Conservation (phyloP, 2,888 invertebrate genomes). For the Chironomus tentans region DNA sequence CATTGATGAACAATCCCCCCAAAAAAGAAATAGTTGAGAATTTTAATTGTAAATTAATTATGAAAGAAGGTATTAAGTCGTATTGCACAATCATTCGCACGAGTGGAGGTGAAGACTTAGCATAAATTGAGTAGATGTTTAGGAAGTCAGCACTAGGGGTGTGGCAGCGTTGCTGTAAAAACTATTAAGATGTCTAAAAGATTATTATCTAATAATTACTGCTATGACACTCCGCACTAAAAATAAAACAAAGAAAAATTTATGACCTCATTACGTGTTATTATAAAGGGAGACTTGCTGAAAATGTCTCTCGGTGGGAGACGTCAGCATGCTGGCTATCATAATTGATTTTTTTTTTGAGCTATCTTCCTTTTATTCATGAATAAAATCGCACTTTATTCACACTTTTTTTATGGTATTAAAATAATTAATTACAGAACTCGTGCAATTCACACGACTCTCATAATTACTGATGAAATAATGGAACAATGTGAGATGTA, state of each 20-base stretch:
- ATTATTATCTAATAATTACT: neutral
- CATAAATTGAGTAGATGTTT: neutral
- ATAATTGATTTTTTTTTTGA: too few species aligned
- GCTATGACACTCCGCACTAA: neutral
- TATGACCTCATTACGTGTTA: too few species aligned
- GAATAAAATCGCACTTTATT: too few species aligned
- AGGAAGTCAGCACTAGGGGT: neutral
- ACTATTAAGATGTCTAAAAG: neutral
- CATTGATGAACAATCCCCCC: neutral
- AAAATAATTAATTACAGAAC: too few species aligned
- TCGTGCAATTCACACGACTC: too few species aligned
- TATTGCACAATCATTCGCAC: neutral
- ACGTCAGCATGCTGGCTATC: neutral
- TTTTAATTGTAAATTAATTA: slow-evolving; percentile 6
- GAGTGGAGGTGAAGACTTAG: neutral
- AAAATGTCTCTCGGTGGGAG: neutral
- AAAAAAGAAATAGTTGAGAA: neutral
- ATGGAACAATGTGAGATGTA: too few species aligned
- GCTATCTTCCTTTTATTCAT: too few species aligned
- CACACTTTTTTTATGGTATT: too few species aligned
- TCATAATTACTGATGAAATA: too few species aligned
- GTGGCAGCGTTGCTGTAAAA: neutral
- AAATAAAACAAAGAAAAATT: neutral
- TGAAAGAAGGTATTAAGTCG: neutral
- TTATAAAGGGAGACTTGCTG: too few species aligned